These are phyloP conservation scores for Heliconius hortense DNA, from an alignment of 2,888 invertebrate genomes.

Conservation along the genomic window DNA sequence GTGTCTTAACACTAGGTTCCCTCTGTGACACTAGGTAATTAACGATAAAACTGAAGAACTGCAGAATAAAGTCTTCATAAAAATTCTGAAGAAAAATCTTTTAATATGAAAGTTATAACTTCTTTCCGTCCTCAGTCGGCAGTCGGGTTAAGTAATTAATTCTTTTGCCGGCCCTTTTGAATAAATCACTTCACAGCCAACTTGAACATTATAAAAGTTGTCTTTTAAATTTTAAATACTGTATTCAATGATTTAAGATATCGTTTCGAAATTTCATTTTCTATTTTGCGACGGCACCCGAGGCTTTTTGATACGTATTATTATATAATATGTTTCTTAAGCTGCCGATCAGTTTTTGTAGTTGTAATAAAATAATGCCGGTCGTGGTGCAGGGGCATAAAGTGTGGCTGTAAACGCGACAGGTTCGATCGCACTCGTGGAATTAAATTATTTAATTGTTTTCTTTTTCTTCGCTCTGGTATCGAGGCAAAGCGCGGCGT, in stretches of 20 bases:
- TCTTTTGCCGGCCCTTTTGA: conserved; percentile 62
- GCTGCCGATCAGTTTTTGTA: neutral
- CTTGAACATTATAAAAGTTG: conserved; percentile 52
- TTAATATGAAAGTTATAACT: conserved; percentile 50
- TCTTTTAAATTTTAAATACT: conserved; percentile 47
- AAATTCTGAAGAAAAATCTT: conserved; percentile 39
- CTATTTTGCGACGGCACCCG: conserved; percentile 19
- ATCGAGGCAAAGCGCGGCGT: too few relatives aligned
- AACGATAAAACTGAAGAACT: neutral
- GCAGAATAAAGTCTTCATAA: conserved; percentile 31
- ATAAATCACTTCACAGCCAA: conserved; percentile 59
- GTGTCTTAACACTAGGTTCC: too few relatives aligned
- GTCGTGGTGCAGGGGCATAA: too few relatives aligned
- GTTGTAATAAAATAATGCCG: neutral
- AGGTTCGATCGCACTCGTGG: too few relatives aligned
- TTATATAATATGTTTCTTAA: conserved; percentile 8
- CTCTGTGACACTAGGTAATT: too few relatives aligned
- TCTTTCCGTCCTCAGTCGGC: conserved; percentile 52
- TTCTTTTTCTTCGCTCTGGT: too few relatives aligned
- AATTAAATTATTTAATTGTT: too few relatives aligned
- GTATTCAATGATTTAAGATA: conserved; percentile 43
- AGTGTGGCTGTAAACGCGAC: too few relatives aligned
- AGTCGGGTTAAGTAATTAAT: conserved; percentile 68
- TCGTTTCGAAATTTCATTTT: conserved; percentile 32
- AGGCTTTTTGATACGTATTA: conserved; percentile 10